Conservation (phyloP, 2,113 vertebrate species). For the Harpagus bidentatus region DNA sequence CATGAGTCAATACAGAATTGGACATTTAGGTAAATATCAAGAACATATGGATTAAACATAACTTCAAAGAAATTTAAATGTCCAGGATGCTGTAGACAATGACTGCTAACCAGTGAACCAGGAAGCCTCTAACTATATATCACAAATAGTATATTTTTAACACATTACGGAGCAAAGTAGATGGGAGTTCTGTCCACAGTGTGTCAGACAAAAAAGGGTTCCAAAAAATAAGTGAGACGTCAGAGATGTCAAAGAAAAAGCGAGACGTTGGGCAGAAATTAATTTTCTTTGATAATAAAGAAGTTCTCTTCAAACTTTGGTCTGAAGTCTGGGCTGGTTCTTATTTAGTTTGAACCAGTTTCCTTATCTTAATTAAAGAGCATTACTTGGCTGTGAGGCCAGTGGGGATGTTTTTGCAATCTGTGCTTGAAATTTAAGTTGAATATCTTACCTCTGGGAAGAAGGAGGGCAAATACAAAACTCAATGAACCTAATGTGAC, state of each 20-base stretch:
- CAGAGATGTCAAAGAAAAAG: background rate
- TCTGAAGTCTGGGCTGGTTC: background rate
- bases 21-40: background rate
- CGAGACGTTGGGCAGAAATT: background rate
- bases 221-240: background rate
- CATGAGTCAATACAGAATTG: background rate
- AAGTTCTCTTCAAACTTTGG: background rate
- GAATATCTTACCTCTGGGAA: background rate
- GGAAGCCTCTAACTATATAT: background rate
- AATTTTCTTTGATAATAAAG: background rate
- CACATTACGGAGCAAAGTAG: background rate
- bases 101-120: background rate
- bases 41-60: background rate
- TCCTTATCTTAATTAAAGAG: background rate
- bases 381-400: background rate
- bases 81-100: background rate
- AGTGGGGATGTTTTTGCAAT: background rate
- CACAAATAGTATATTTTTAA: background rate
- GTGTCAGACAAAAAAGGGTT: background rate
- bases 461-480: background rate
- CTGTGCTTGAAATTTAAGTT: background rate
- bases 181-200: background rate
- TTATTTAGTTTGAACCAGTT: background rate
- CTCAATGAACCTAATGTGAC: background rate
- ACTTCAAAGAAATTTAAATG: background rate